Base-by-base conservation (phyloP, 2,888 invertebrate genomes). In the Amblyjoppa fuscipennis region DNA sequence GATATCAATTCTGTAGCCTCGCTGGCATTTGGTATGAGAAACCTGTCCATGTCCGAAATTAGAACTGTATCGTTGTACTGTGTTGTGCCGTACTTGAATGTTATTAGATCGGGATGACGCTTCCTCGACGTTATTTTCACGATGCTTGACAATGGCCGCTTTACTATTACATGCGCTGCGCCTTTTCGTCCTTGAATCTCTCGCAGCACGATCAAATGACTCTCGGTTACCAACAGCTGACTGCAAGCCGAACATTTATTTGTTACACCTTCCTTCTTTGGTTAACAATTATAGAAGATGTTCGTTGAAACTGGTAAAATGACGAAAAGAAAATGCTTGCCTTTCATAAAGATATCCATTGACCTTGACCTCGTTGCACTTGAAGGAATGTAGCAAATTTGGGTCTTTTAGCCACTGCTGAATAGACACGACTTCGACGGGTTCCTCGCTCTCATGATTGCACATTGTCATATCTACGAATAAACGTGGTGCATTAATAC, bases 111-210 rank as follows among this genome's bases (percentile, higher is more conserved):
- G 0, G 99, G 99, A 93, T 98, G 97, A 81, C 97, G 96, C 94
- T 99, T 99, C 93, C 99, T 98, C 13, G 99, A 99, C 0, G 99
- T 99, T 86, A 99, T 99, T 95, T 98, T 99, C 9, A 99, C 98
- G 90, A 99, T 98, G 74, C 98, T 97, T 2, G 98, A 97, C 77
- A 99, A 95, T 0, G 98, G 98, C 79, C 99, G 96, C 86, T 98
- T 96, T 0, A 98, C 98, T 91, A 98, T 97, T 0, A 99, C 96
- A 93, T 97, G 97, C 0, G 98, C 98, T 88, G 96, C 96, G 1
- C 98, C 98, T 91, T 96, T 96, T 88, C 96, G 96, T 84, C 97
- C 97, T 16, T 96, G 96, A 87, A 97, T 95, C 91, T 97, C 97
- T 69, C 99, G 96, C 89, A 99, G 95, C 76, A 99, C 97, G 91